Evolutionary conservation across 1,140 invertebrate species (phyloP).

Genomic region (Polyergus mexicanus): DNA sequence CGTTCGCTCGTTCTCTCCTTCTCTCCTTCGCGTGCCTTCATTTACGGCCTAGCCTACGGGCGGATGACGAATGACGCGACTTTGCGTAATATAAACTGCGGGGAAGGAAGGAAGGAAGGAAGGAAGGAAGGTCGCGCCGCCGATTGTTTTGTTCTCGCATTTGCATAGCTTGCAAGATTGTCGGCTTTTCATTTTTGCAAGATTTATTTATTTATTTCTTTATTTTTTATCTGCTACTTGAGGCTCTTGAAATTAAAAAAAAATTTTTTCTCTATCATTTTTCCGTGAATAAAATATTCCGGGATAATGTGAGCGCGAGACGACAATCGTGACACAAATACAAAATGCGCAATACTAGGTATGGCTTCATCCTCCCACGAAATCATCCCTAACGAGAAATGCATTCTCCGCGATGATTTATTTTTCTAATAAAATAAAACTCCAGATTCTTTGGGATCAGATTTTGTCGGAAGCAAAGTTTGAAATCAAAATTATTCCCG

Average conservation of each 20-base stretch:
- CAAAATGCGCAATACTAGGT: neutral
- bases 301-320: neutral
- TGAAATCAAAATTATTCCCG: neutral
- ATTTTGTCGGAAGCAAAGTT: neutral
- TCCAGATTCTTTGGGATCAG: neutral
- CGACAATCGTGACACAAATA: conserved; percentile 26
- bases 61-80: too few relatives aligned
- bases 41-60: neutral
- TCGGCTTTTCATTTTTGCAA: neutral
- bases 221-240: too few relatives aligned
- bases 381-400: conserved; percentile 10
- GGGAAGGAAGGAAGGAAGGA: neutral
- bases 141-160: too few relatives aligned
- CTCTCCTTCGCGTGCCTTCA: neutral
- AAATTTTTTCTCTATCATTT: neutral
- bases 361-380: conserved; percentile 8
- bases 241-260: neutral
- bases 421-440: neutral
- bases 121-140: neutral
- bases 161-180: neutral
- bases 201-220: neutral
- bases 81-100: neutral
- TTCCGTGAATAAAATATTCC: neutral
- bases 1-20: neutral
- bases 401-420: conserved; percentile 20